A percentile compares a stretch with the other conserved stretches of the same genome.
phyloP scores from a whole-genome alignment of 2,797 vertebrate species.

The Yasuhikotakia modesta region DNA sequence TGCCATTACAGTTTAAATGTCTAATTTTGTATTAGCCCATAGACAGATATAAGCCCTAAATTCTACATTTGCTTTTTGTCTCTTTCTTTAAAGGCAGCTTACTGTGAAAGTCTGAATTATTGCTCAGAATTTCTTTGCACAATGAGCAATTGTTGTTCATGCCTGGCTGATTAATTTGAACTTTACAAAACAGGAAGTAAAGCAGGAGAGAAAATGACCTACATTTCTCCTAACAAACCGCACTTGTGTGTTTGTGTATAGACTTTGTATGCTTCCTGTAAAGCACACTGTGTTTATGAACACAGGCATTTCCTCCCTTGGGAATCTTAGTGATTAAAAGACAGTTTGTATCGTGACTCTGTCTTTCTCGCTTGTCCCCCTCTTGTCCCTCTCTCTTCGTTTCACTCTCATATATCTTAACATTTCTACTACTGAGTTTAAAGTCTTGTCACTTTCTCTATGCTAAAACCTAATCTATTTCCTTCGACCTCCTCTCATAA shows the following conservation, averaged over 20 bases:
- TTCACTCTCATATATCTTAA: constrained; percentile 27
- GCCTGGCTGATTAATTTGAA: constrained; percentile 13
- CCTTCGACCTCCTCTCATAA: constrained; percentile 16
- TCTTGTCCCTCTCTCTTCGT: constrained; percentile 44
- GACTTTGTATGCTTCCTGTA: constrained; percentile 49
- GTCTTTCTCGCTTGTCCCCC: constrained; percentile 10
- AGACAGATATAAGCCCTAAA: neutral
- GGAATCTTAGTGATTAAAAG: constrained; percentile 67
- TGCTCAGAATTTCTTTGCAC: neutral
- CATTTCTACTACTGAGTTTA: constrained; percentile 1
- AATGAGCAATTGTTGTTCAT: constrained; percentile 8
- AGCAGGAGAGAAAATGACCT: constrained; percentile 28
- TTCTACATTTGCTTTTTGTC: neutral
- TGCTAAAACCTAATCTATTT: neutral
- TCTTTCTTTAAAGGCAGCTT: constrained; percentile 9
- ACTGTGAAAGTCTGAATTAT: neutral
- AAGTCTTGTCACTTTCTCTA: constrained; percentile 29
- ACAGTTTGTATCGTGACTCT: constrained; percentile 60
- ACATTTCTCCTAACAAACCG: constrained; percentile 21
- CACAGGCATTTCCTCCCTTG: constrained; percentile 74
- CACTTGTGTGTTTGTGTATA: constrained; percentile 35
- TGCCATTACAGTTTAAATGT: neutral
- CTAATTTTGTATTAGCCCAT: constrained; percentile 4
- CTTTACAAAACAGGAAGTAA: constrained; percentile 5
- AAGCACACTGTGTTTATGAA: constrained; percentile 64